phyloP scores from a whole-genome alignment of 2,888 invertebrate species.

The Drosophila lacicola region DNA sequence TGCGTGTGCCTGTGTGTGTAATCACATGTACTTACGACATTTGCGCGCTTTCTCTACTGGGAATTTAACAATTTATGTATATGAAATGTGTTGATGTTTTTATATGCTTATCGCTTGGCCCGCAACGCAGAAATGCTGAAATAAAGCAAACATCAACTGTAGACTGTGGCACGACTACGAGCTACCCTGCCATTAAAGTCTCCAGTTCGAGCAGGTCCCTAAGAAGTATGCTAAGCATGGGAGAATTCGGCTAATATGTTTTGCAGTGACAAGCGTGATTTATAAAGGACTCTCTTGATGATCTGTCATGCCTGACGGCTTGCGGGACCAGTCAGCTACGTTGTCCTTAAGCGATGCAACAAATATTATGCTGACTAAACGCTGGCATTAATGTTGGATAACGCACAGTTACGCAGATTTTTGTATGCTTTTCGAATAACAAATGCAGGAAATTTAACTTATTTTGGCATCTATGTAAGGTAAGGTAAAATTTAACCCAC shows the following conservation, averaged over 20 bases:
- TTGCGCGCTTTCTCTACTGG: conserved; percentile 66
- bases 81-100: conserved; percentile 57
- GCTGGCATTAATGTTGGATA: too few relatives aligned
- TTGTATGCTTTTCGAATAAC: too few relatives aligned
- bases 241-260: neutral
- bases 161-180: conserved; percentile 3
- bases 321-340: neutral
- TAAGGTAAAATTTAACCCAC: too few relatives aligned
- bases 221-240: conserved; percentile 21
- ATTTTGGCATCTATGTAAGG: too few relatives aligned
- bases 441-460: too few relatives aligned
- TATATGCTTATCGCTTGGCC: conserved; percentile 54
- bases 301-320: neutral
- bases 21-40: conserved; percentile 59
- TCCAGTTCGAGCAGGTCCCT: neutral
- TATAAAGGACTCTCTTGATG: neutral
- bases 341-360: neutral
- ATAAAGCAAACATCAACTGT: conserved; percentile 16
- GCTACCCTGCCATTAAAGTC: conserved; percentile 19
- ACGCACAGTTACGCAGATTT: too few relatives aligned
- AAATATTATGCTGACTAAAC: too few relatives aligned
- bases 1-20: conserved; percentile 33
- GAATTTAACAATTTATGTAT: conserved; percentile 47
- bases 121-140: conserved; percentile 44
- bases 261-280: neutral